A percentile compares a stretch with the other conserved stretches of the same genome.
phyloP scores from a whole-genome alignment of 2,113 vertebrate genomes.

The Muscicapa adusta region DNA sequence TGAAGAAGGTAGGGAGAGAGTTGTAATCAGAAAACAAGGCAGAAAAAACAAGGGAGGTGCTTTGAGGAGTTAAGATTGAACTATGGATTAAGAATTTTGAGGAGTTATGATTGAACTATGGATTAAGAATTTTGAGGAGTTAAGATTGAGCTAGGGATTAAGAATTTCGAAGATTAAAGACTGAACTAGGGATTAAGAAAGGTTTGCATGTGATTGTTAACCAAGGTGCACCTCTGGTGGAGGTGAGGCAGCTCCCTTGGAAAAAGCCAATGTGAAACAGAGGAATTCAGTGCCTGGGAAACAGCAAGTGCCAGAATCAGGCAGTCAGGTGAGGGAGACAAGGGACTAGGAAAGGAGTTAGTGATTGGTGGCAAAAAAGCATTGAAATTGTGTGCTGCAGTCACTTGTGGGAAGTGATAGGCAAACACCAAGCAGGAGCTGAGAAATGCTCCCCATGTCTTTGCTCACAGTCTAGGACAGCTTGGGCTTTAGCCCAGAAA shows the following conservation, averaged over 20 bases:
- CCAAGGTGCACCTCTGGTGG: not conserved
- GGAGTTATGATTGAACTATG: not conserved
- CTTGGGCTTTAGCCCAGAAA: conserved; percentile 19
- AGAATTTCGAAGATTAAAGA: not conserved
- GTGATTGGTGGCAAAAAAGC: not conserved
- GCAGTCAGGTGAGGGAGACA: conserved; percentile 35
- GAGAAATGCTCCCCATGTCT: not conserved
- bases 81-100: not conserved
- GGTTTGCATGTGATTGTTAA: not conserved
- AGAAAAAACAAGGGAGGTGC: not conserved
- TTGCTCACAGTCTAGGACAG: not conserved
- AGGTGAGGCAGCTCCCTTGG: not conserved
- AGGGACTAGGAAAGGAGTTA: not conserved
- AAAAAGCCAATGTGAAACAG: not conserved
- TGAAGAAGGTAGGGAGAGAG: not conserved
- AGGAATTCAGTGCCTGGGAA: not conserved
- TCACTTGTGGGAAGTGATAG: not conserved
- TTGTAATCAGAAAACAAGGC: not conserved
- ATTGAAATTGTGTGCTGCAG: not conserved
- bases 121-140: no score
- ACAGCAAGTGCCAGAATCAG: not conserved
- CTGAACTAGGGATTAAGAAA: not conserved
- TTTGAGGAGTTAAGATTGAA: not conserved
- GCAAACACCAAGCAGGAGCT: not conserved
- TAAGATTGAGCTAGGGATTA: not conserved